Evolutionary conservation across 2,113 vertebrate species (phyloP), one percentile per base, ranked within the genome.

Genomic region (Apodemus speciosus): DNA sequence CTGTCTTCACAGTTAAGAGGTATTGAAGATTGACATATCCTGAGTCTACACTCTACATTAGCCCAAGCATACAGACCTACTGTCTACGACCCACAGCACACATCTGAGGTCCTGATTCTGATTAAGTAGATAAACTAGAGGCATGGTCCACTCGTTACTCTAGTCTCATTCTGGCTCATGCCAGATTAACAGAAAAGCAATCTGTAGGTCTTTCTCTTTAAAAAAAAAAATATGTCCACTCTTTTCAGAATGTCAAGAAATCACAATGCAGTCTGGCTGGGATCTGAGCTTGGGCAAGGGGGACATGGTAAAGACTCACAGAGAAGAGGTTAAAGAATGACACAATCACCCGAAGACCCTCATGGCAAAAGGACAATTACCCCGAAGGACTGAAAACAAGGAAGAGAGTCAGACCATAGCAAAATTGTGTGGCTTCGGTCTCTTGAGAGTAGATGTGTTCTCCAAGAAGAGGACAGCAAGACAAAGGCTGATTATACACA

Each of bases 401-500:
- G 8, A 69, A 35, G 0, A 21, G 14, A 90, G 86, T 68, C 23
- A 32, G 35, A 89, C n/a, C 27, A 4, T 32, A 23, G 43, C 79
- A 88, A 73, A 60, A 43, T n/a, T 43, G 46, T 58, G 38, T 18
- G 9, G 49, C 66, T 79, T 77, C 32, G 25, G 71, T 38, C 25
- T 62, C 80, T 73, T 73, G 27, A 30, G 62, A 92, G 80, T 32
- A n/a, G 79, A 75, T 60, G 77, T 72, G 35, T 25, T 89, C 49
- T 72, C 56, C 43, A 49, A 43, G 6, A 75, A 73, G n/a, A 86
- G 49, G 51, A 38, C 23, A 77, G 72, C 51, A 68, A 53, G 84
- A 86, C 53, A 62, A 64, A 15, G 62, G n/a, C 75, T 83, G 80
- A 73, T 80, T 80, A 89, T 11, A 86, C n/a, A 89, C 56, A 89